Evolutionary conservation across 2,113 vertebrate species (phyloP).

Genomic region (Neofelis nebulosa): DNA sequence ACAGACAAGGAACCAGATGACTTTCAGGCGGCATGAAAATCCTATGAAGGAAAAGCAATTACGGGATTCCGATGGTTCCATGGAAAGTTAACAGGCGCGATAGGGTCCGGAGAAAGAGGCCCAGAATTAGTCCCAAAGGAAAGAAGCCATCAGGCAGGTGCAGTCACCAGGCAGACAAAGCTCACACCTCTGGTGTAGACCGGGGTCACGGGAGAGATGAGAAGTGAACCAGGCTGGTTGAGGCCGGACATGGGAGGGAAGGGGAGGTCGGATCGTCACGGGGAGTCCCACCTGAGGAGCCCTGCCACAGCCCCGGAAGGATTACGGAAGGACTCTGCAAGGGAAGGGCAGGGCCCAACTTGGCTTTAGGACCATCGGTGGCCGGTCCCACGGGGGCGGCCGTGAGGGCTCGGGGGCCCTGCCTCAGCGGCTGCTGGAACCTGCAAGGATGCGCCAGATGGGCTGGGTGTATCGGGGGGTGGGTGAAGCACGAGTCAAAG

Average conservation of each 20-base stretch:
- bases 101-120: neutral
- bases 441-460: neutral
- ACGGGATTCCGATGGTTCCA: neutral
- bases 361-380: neutral
- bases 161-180: no score
- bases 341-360: no score
- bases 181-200: neutral
- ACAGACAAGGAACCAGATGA: neutral
- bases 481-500: neutral
- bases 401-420: no score
- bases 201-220: no score
- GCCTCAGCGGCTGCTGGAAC: no score
- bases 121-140: no score
- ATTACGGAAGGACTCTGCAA: no score
- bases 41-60: rapidly evolving
- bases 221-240: no score
- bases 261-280: no score
- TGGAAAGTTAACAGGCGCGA: neutral
- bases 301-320: rapidly evolving
- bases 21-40: rapidly evolving
- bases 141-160: neutral
- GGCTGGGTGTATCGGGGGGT: rapidly evolving
- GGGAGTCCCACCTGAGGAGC: rapidly evolving
- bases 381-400: no score
- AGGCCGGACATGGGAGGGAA: rapidly evolving